These are phyloP conservation scores for Echeneis naucrates DNA, from an alignment of 2,797 vertebrate genomes.

Conservation along the genomic window DNA sequence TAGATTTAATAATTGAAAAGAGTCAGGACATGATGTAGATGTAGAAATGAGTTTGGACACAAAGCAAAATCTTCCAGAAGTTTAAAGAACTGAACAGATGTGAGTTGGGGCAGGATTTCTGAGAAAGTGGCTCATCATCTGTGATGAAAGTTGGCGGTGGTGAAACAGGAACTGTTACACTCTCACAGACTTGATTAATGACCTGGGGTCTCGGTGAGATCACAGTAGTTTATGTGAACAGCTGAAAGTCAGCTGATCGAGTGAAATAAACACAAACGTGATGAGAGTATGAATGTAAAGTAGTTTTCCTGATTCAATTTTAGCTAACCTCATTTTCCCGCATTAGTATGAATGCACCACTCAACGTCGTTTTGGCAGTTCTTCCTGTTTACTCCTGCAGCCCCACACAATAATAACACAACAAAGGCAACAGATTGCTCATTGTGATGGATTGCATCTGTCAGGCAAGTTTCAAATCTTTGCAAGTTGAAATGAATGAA, in stretches of 20 bases:
- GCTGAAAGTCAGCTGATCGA: conserved; percentile 1
- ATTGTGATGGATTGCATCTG: conserved; percentile 59
- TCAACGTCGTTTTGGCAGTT: background rate
- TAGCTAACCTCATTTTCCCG: background rate
- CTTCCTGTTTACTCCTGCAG: conserved; percentile 15
- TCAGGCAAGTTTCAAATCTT: conserved; percentile 41
- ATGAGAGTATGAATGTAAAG: background rate
- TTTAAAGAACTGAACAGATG: background rate
- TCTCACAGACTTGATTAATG: background rate
- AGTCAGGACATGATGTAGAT: conserved; percentile 10
- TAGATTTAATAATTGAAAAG: conserved; percentile 1
- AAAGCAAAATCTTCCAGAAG: background rate
- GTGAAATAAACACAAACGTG: background rate
- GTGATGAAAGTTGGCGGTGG: background rate
- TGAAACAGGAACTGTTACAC: background rate
- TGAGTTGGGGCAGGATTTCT: background rate
- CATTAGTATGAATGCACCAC: conserved; percentile 12
- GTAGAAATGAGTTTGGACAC: background rate
- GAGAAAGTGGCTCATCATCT: too few relatives aligned
- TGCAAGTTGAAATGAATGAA: conserved; percentile 51
- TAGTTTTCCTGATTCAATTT: conserved; percentile 6
- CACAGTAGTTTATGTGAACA: background rate
- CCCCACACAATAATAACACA: conserved; percentile 9
- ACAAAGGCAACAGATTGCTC: conserved; percentile 45
- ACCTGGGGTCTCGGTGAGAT: background rate